phyloP scores from a whole-genome alignment of 92 coral and sea anemone species.

The Palythoa grandis region DNA sequence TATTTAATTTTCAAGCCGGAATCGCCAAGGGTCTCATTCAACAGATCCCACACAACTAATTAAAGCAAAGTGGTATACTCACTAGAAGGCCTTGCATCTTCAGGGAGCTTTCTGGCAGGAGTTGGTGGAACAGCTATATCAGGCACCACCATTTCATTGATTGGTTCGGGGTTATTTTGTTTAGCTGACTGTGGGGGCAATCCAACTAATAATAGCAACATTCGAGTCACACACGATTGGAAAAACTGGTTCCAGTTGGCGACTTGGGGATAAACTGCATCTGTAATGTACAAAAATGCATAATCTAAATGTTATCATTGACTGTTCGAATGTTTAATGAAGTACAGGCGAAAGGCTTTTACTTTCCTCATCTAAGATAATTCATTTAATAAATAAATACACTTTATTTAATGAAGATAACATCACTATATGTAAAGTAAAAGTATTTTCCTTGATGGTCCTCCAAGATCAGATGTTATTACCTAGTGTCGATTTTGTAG shows the following conservation, averaged over 20 bases:
- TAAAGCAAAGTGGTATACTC: neutral
- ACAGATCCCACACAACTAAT: neutral
- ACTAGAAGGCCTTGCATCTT: constrained; percentile 33
- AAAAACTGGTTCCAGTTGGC: constrained; percentile 81
- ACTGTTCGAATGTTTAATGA: too few relatives aligned
- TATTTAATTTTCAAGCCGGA: neutral
- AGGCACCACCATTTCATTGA: constrained; percentile 66
- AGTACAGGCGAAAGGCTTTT: too few relatives aligned
- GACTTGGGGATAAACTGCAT: constrained; percentile 77
- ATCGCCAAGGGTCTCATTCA: neutral
- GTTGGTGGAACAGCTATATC: constrained; percentile 41
- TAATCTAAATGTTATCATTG: too few relatives aligned
- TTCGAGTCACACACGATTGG: constrained; percentile 80
- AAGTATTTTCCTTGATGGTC: too few relatives aligned
- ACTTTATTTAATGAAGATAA: too few relatives aligned
- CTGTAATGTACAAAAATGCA: constrained; percentile 29
- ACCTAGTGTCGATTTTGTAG: too few relatives aligned
- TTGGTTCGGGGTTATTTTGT: constrained; percentile 50
- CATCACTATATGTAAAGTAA: too few relatives aligned
- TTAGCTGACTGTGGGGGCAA: constrained; percentile 66
- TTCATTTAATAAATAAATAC: too few relatives aligned
- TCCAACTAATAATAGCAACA: constrained; percentile 75
- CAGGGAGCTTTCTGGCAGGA: constrained; percentile 35
- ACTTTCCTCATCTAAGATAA: too few relatives aligned
- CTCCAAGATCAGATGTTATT: too few relatives aligned